Percentiles rank a stretch among this genome's conserved stretches.
phyloP scores from a whole-genome alignment of 2,888 invertebrate species.

The Lasioglossum lativentre region DNA sequence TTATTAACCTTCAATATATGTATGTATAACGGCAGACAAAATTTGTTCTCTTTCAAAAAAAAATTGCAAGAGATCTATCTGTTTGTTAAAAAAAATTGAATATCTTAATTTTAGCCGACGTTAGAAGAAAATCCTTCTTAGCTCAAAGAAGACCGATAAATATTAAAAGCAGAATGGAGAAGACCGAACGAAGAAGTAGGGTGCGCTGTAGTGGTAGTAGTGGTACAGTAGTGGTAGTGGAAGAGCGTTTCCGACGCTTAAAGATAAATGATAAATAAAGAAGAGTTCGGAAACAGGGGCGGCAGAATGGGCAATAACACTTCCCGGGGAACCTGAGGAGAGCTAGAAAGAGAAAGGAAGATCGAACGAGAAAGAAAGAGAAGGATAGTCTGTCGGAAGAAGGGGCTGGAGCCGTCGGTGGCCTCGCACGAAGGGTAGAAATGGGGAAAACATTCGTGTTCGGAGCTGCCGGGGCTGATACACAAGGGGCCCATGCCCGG shows the following conservation, averaged over 20 bases:
- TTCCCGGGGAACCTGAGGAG: slow-evolving; percentile 15
- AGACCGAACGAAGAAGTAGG: neutral
- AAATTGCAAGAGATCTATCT: too few relatives aligned
- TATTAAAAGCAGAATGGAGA: neutral
- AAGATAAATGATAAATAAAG: slow-evolving; percentile 7
- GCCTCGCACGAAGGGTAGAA: slow-evolving; percentile 66
- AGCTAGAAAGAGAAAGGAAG: neutral
- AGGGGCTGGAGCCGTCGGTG: slow-evolving; percentile 35
- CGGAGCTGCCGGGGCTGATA: slow-evolving; percentile 73
- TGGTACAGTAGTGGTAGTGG: neutral
- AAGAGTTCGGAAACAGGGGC: slow-evolving; percentile 7
- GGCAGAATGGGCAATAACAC: slow-evolving; percentile 43
- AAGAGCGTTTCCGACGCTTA: slow-evolving; percentile 17
- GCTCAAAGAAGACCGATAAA: neutral
- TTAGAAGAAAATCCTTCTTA: neutral
- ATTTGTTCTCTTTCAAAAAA: too few relatives aligned
- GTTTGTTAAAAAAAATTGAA: neutral
- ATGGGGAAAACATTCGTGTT: slow-evolving; percentile 73
- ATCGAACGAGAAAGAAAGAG: neutral
- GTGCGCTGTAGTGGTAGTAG: neutral
- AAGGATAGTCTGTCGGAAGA: slow-evolving; percentile 14
- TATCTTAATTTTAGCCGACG: too few relatives aligned
- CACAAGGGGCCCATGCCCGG: slow-evolving; percentile 81
- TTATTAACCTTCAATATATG: too few relatives aligned
- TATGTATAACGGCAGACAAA: too few relatives aligned